phyloP scores from a whole-genome alignment of 2,113 vertebrate genomes.

The Centrocercus urophasianus region DNA sequence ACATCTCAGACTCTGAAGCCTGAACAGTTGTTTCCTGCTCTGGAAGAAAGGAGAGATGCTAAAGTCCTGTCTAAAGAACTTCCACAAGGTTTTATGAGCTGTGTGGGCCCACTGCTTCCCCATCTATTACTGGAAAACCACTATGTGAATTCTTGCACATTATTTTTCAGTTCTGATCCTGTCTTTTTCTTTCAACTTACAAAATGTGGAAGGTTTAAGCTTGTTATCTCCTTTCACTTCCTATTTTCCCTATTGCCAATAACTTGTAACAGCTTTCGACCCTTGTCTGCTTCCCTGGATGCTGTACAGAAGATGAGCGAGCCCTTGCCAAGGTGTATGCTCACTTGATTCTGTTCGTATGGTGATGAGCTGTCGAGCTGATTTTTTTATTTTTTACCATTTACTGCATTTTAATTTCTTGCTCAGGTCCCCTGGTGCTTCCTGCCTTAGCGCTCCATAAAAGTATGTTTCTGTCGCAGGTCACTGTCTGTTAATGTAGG shows the following conservation, averaged over 20 bases:
- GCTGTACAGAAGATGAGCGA: neutral
- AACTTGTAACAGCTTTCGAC: neutral
- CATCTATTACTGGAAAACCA: neutral
- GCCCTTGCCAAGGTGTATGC: constrained; percentile 14
- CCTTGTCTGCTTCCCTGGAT: neutral
- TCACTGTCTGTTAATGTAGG: constrained; percentile 24
- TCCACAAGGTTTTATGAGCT: too few species aligned
- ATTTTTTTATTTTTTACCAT: constrained; percentile 17
- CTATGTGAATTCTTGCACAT: neutral
- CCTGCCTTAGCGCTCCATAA: neutral
- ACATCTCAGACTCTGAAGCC: neutral
- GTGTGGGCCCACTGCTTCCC: neutral
- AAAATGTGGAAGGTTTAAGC: neutral
- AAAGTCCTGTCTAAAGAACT: too few species aligned
- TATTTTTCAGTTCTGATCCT: neutral
- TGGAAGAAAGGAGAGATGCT: neutral
- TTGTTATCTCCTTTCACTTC: neutral
- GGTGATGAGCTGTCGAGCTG: neutral
- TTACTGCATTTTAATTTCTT: constrained; percentile 29
- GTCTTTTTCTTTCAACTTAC: neutral
- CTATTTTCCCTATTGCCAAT: neutral
- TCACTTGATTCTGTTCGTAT: constrained; percentile 18
- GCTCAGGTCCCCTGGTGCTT: neutral
- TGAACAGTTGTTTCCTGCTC: neutral
- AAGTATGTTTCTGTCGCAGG: constrained; percentile 36